A percentile compares a stretch with the other conserved stretches of the same genome.
phyloP scores from a whole-genome alignment of 1,140 invertebrate genomes.

The Ylistrum balloti region DNA sequence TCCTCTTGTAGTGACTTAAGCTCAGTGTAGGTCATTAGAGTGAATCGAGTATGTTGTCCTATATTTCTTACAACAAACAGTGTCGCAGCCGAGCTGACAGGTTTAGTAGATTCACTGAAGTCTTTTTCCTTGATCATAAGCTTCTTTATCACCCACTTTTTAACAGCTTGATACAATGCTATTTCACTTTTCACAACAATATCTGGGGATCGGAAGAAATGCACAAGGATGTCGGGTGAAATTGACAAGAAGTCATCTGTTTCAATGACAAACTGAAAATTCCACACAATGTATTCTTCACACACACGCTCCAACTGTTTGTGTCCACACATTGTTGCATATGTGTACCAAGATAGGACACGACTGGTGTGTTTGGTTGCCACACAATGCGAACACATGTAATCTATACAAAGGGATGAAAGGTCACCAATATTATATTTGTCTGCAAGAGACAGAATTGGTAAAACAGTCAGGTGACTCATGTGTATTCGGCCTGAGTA shows the following conservation, averaged over 20 bases:
- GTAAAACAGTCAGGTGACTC: slow-evolving; percentile 91
- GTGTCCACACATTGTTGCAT: slow-evolving; percentile 92
- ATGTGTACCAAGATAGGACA: slow-evolving; percentile 94
- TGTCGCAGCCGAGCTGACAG: slow-evolving; percentile 89
- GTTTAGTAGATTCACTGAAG: slow-evolving; percentile 56
- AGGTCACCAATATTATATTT: slow-evolving; percentile 97
- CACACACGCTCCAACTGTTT: slow-evolving; percentile 89
- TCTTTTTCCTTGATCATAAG: slow-evolving; percentile 53
- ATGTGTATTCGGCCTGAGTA: slow-evolving; percentile 95
- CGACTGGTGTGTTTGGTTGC: slow-evolving; percentile 91
- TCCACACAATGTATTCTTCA: slow-evolving; percentile 95
- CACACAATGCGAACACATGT: slow-evolving; percentile 94
- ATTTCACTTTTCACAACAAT: slow-evolving; percentile 95
- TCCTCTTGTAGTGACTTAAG: slow-evolving; percentile 90
- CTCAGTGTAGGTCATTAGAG: slow-evolving; percentile 82
- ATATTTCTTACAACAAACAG: slow-evolving; percentile 92
- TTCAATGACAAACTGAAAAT: slow-evolving; percentile 91
- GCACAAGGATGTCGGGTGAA: slow-evolving; percentile 90
- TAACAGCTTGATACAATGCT: slow-evolving; percentile 89
- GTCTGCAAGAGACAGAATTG: slow-evolving; percentile 93
- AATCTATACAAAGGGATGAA: slow-evolving; percentile 90
- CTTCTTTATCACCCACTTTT: slow-evolving; percentile 81
- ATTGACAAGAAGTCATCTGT: slow-evolving; percentile 92
- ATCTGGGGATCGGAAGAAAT: slow-evolving; percentile 91
- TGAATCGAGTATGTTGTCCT: slow-evolving; percentile 76